Conservation (phyloP, 2,888 invertebrate genomes). For the Machimus atricapillus region DNA sequence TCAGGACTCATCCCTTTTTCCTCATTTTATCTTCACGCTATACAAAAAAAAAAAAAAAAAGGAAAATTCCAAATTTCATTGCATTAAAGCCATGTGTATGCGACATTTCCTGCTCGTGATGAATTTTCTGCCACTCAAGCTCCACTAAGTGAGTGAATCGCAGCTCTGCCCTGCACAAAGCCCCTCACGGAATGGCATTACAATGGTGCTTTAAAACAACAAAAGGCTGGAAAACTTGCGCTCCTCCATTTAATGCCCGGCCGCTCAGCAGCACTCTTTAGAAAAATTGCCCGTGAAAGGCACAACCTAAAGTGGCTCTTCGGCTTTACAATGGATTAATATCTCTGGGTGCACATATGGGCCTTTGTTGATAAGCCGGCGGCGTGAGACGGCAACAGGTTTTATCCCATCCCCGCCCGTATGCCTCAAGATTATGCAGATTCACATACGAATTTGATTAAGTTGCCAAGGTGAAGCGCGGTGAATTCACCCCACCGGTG, state of each 20-base stretch:
- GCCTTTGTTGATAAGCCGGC: not conserved
- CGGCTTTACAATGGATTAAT: constrained; percentile 32
- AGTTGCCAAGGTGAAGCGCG: not conserved
- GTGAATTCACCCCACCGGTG: not conserved
- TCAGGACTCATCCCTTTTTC: not conserved
- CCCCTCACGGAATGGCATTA: constrained; percentile 9
- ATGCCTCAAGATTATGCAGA: not conserved
- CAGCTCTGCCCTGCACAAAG: not conserved
- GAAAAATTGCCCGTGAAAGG: constrained; percentile 12
- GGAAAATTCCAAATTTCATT: not conserved
- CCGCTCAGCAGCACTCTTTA: constrained; percentile 12
- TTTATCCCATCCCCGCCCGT: not conserved
- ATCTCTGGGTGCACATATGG: not conserved
- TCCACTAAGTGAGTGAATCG: constrained; percentile 23
- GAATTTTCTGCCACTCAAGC: constrained; percentile 25
- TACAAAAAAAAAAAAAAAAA: not conserved
- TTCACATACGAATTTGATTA: not conserved
- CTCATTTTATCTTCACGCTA: not conserved
- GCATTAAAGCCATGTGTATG: constrained; percentile 18
- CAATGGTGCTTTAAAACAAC: constrained; percentile 25
- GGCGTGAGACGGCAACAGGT: constrained; percentile 13
- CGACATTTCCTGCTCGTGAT: constrained; percentile 22
- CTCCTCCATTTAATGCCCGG: constrained; percentile 14
- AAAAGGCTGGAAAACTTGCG: not conserved
- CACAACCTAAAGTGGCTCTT: constrained; percentile 21